phyloP scores from a whole-genome alignment of 2,113 vertebrate species.

The Nyctereutes procyonoides region DNA sequence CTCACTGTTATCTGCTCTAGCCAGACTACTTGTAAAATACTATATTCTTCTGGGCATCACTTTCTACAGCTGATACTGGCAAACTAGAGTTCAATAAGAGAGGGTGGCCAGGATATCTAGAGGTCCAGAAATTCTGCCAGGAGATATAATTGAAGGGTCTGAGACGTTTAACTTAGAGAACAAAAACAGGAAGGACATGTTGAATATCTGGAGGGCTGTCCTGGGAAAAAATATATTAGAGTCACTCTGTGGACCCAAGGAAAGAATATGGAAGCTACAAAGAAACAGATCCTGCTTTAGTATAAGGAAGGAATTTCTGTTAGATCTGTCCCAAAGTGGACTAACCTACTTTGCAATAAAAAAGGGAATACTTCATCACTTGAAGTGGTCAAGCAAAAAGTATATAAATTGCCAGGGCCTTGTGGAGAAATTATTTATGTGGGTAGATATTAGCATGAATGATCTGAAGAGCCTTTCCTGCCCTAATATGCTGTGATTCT shows the following conservation, averaged over 20 bases:
- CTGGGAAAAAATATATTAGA: conserved; percentile 24
- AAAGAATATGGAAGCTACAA: conserved; percentile 20
- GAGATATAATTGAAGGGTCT: not conserved
- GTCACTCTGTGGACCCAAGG: not conserved
- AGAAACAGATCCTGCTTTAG: not conserved
- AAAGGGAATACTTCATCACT: conserved; percentile 33
- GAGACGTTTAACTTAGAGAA: conserved; percentile 28
- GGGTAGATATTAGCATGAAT: not conserved
- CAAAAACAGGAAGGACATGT: not conserved
- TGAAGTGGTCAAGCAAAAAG: conserved; percentile 21
- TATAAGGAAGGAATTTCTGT: conserved; percentile 29
- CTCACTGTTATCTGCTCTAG: not conserved
- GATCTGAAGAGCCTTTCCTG: not conserved
- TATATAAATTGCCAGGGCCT: not conserved
- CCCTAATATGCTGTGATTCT: not conserved
- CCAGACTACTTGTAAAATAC: conserved; percentile 36
- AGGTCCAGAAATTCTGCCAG: not conserved
- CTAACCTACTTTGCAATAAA: not conserved
- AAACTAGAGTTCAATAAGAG: not conserved
- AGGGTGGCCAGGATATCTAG: not conserved
- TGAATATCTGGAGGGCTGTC: not conserved
- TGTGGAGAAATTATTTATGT: conserved; percentile 1
- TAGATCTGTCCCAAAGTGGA: conserved; percentile 7
- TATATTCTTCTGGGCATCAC: not conserved
- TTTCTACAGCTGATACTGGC: not conserved